These are phyloP conservation scores for Myanophis thanlyinensis DNA, from an alignment of 2,113 vertebrate species.

Conservation along the genomic window DNA sequence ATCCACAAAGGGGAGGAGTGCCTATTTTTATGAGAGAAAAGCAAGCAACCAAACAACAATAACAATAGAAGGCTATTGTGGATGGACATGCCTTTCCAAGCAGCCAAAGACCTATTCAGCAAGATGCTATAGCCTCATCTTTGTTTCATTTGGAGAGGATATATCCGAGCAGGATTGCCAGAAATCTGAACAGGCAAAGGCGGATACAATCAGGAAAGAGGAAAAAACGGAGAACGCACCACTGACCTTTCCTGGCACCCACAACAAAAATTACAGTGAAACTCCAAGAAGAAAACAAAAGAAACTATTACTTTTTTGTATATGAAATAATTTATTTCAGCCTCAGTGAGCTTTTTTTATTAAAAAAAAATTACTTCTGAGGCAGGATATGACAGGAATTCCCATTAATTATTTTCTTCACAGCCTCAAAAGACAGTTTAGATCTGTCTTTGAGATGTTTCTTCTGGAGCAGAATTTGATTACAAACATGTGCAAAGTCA, in stretches of 20 bases:
- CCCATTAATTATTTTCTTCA: neutral
- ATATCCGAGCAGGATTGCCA: neutral
- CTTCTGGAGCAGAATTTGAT: neutral
- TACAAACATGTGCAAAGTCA: neutral
- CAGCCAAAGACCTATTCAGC: neutral
- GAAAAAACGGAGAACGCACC: neutral
- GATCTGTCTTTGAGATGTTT: neutral
- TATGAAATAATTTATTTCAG: neutral
- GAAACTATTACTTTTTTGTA: neutral
- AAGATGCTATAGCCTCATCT: neutral
- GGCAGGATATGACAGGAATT: neutral
- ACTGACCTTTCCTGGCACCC: neutral
- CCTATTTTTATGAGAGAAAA: neutral
- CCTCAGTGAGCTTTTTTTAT: neutral
- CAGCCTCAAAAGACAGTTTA: neutral
- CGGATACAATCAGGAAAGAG: neutral
- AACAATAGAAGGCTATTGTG: neutral
- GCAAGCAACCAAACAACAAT: neutral
- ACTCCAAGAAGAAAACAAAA: neutral
- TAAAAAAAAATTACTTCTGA: neutral
- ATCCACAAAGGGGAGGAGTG: neutral
- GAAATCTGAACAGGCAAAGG: neutral
- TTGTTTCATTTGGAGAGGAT: neutral
- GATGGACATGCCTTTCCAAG: neutral
- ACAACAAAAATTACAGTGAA: neutral